Base-by-base conservation (phyloP, 2,888 invertebrate genomes). In the Rutpela maculata region DNA sequence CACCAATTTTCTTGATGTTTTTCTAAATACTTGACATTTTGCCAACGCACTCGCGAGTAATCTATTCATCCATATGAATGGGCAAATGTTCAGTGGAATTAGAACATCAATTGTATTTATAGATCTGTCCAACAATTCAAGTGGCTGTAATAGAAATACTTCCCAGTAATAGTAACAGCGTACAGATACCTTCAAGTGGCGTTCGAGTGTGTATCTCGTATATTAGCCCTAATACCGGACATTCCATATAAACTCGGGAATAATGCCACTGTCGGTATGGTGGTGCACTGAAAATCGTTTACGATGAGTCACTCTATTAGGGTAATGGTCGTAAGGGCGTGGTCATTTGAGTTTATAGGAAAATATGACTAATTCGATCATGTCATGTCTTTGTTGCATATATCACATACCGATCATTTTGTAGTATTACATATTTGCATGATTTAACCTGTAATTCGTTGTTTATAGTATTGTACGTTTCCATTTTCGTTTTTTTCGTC, bases 221-320 rank as follows among this genome's bases (percentile, higher is more conserved):
- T 60, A 70, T 70, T 43, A 60, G 60, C 38, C 60, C 60, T 70
- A 70, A 60, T 60, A 35, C 60, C 60, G 60, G 60, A 56, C 69
- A 70, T 60, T 70, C 60, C 70, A 65, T 65, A 43, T 65, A 65
- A 60, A 60, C 60, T 22, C 22, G 12, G 26, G 68, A 26, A 60
- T 60, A 60, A 70, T 60, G 38, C 35, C 35, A 57, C 10, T 59
- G 19, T 43, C 26, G 59, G n/a, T 18, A 56, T 18, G 17, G 38
- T 17, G 65, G 63, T 17, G 65, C 18, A 65, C 22, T 62, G 74
- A 43, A 74, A 68, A 68, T 74, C 55, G 68, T 60, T 68, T 19
- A 55, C 57, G 66, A 74, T 74, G 74, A 74, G 57, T 67, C 74
- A 74, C 67, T 67, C 74, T 59, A 38, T 66, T 74, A 74, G 57